A percentile compares a stretch with the other conserved stretches of the same genome.
Evolutionary conservation across 2,888 invertebrate genomes (phyloP).

Genomic region (Trachelus troglodyta): DNA sequence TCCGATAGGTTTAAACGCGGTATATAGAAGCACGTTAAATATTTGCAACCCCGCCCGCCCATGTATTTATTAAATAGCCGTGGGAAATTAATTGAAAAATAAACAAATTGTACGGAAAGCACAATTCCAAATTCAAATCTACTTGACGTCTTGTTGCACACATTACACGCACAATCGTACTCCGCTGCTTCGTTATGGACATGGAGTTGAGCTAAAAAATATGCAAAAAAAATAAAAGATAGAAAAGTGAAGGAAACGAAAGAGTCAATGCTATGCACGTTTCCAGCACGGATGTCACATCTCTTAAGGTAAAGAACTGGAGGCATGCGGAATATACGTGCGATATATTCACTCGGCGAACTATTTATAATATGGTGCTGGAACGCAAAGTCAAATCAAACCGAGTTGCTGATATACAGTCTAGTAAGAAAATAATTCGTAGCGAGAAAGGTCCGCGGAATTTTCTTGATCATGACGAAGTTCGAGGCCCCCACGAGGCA

Average conservation of each 20-base stretch:
- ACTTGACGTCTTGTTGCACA: not conserved
- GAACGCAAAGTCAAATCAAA: not conserved
- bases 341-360: slow-evolving; percentile 29
- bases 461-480: not conserved
- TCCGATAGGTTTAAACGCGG: not conserved
- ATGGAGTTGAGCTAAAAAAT: not conserved
- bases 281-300: slow-evolving; percentile 39
- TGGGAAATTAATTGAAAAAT: not conserved
- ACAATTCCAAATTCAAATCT: not conserved
- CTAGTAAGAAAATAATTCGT: slow-evolving; percentile 6
- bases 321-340: slow-evolving; percentile 14
- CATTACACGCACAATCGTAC: not conserved
- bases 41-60: not conserved
- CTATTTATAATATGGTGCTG: slow-evolving; percentile 25
- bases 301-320: slow-evolving; percentile 20
- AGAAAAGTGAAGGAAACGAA: not conserved
- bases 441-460: not conserved
- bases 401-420: not conserved
- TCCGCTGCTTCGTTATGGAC: not conserved
- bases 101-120: not conserved
- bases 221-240: not conserved
- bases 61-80: not conserved
- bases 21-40: not conserved
- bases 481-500: not conserved
- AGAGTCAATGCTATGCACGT: slow-evolving; percentile 27